Base-by-base conservation (phyloP, 2,888 invertebrate genomes). In the Leptothorax acervorum region DNA sequence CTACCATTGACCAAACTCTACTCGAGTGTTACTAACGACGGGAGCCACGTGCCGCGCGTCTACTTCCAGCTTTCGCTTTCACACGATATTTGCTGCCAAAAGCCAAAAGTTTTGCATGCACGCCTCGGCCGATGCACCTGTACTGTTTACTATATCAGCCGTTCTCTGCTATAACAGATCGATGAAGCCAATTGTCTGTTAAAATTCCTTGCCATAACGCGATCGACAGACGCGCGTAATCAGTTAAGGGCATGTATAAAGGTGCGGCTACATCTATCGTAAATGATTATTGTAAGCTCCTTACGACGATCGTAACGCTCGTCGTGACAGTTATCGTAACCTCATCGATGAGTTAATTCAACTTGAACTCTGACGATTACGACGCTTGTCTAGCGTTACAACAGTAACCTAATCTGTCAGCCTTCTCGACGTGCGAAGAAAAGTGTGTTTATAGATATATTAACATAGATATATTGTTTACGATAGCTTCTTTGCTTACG, bases 1-100 rank as follows among this genome's bases (percentile, higher is more conserved):
- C 92, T 91, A 92, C 92, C 93, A 92, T 93, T 92, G 91, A 93
- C 91, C 88, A 85, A 89, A 89, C 91, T 92, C 87, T 92, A 93
- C 92, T 93, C 93, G 90, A 92, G 91, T 90, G 92, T 92, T 85
- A 92, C 88, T 93, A 93, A 93, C 89, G 89, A 89, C 88, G 15
- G 86, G 85, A 84, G 81, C 45, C 87, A 86, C 88, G 87, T 85
- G 85, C 45, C 66, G 51, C 63, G 39, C 51, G 51, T 82, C 28
- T 70, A 48, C 76, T 42, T 65, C 68, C 39, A 81, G 85, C 88
- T 90, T 85, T 90, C 87, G 83, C 90, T 90, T 84, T 89, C 86
- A 79, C 60, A 65, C 78, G 79, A 66, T 84, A 85, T 85, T 85
- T 42, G 85, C 74, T 6, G 12, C 75, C 42, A 11, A 53, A 28